A percentile compares a stretch with the other conserved stretches of the same genome.
Evolutionary conservation across 2,888 invertebrate genomes (phyloP).

Genomic region (Dysmachus trigonus): DNA sequence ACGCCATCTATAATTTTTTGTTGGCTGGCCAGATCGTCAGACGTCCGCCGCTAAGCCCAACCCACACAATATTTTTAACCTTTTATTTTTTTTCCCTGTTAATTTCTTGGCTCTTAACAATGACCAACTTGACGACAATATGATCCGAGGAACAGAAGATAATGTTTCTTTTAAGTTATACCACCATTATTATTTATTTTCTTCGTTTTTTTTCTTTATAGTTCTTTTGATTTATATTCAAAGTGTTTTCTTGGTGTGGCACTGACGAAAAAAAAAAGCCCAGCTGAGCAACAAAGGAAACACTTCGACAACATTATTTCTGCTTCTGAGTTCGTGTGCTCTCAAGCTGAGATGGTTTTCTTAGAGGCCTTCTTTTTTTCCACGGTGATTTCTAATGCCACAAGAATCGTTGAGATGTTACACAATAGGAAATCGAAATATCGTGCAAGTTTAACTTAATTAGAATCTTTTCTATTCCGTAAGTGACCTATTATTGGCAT

Average conservation of each 20-base stretch:
- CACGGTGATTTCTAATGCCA: not conserved
- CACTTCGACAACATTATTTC: not conserved
- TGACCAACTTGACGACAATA: conserved; percentile 2
- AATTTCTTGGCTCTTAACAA: conserved; percentile 13
- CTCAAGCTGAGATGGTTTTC: not conserved
- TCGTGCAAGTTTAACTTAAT: not conserved
- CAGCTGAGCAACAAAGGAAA: not conserved
- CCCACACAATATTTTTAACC: not conserved
- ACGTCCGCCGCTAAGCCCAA: not conserved
- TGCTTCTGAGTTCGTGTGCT: not conserved
- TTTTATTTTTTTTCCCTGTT: not conserved
- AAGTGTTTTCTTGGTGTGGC: not conserved
- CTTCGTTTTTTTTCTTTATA: not conserved
- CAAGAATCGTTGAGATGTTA: not conserved
- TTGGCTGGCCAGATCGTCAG: not conserved
- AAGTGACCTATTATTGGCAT: not conserved
- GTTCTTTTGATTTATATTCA: not conserved
- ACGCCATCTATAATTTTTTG: not conserved
- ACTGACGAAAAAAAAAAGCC: too few relatives aligned
- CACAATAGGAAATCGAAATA: not conserved
- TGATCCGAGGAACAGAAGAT: not conserved
- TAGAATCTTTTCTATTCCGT: not conserved
- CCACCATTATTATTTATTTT: not conserved
- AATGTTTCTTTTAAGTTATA: not conserved
- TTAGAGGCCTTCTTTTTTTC: not conserved